Base-by-base conservation (phyloP, 2,797 vertebrate genomes). In the Miichthys miiuy region DNA sequence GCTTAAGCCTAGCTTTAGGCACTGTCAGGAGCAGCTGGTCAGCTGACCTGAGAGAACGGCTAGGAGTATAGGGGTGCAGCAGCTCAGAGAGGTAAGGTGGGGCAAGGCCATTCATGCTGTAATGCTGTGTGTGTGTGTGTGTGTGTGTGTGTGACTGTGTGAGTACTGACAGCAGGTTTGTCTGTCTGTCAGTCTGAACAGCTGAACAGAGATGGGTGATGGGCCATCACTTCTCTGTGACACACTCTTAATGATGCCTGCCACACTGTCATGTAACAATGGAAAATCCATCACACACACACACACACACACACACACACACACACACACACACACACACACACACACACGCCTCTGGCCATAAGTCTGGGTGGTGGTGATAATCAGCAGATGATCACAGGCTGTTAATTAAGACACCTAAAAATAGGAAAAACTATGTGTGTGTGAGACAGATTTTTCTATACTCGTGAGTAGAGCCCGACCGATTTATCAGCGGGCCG, bases 331-430 rank as follows among this genome's bases (percentile, higher is more conserved):
- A n/a, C n/a, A n/a, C n/a, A n/a, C n/a, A n/a, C n/a, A n/a, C 47
- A 30, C 48, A 55, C 50, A 42, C 51, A 27, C 21, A 14, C 42
- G 58, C 85, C 74, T 72, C 56, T 52, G 66, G 84, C 64, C 66
- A 51, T 20, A 75, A 79, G 58, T 80, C 77, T 81, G 80, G 76
- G 86, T 67, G 81, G 85, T 85, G 75, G 69, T 82, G 78, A 89
- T 77, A 88, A 86, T 81, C 84, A 89, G 85, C 88, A 92, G 75
- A 87, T 80, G 65, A 87, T 93, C 85, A 85, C 82, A 78, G 72
- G 61, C 72, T 86, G 72, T 88, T 91, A 91, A 91, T 93, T 89
- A 92, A 77, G 63, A 87, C 44, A 30, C 79, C 85, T 90, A 85
- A 90, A 91, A 92, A 91, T 88, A 91, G 65, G 75, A 62, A 46